Evolutionary conservation across 2,888 invertebrate genomes (phyloP).

Genomic region (Dione vanillae): DNA sequence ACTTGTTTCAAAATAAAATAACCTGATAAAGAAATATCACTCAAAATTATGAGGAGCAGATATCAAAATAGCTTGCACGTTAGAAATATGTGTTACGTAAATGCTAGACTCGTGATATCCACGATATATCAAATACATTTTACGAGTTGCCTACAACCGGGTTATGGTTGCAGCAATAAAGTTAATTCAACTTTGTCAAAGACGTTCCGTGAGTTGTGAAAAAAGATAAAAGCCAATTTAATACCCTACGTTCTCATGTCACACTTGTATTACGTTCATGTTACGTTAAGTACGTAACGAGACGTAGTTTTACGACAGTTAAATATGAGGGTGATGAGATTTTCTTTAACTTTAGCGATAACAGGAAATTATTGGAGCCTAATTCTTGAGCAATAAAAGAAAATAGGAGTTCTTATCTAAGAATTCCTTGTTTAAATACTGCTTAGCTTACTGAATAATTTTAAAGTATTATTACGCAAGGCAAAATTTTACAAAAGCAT

Average conservation of each 20-base stretch:
- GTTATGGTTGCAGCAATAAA: conserved; percentile 34
- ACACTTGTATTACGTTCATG: background rate
- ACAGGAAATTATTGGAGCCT: background rate
- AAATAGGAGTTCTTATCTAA: no score
- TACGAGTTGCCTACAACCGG: conserved; percentile 36
- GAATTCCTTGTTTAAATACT: no score
- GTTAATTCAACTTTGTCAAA: conserved; percentile 34
- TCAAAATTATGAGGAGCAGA: conserved; percentile 1
- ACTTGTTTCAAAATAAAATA: conserved; percentile 20
- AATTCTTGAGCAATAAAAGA: background rate
- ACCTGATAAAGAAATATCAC: conserved; percentile 16
- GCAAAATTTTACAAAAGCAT: no score
- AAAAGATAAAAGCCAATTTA: conserved; percentile 19
- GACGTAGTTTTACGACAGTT: background rate
- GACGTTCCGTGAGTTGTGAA: conserved; percentile 8
- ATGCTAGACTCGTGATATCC: conserved; percentile 36
- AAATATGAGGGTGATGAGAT: background rate
- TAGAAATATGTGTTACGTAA: conserved; percentile 25
- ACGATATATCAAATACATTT: conserved; percentile 42
- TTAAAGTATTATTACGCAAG: no score
- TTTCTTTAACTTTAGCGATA: background rate
- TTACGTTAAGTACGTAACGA: background rate
- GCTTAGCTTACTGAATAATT: no score
- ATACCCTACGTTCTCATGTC: background rate
- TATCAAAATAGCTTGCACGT: conserved; percentile 23